Evolutionary conservation across 2,113 vertebrate genomes (phyloP), one percentile per base, ranked within the genome.

Genomic region (Oncorhynchus nerka): DNA sequence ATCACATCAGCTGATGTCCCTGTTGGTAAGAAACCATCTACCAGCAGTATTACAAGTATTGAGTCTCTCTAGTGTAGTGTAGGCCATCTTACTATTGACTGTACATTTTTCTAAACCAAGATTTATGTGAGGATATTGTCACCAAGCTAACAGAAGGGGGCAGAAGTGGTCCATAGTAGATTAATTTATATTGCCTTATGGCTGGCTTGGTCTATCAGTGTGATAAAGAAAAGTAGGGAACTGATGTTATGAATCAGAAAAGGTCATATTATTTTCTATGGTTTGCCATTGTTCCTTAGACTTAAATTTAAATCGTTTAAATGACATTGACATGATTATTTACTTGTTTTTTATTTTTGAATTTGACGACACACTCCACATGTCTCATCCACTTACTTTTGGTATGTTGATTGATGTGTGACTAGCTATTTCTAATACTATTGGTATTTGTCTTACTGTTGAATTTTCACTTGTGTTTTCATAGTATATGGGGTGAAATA

Each of bases 1-100:
- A 94, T 99, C 79, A 95, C 95, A 65, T 79, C 96, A 2, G 19
- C 59, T 16, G 97, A 99, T 19, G 87, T 90, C 70, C 90, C 95
- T 39, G 91, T 93, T 78, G 97, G 97, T 98, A 95, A 89, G 95
- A 85, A 75, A 69, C 5, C n/a, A 55, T 7, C 75, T 48, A 57
- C 0, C n/a, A 62, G 0, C 5, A 48, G 8, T 20, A 15, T 32
- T 22, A 62, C 59, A 62, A 62, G n/a, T 2, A 24, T 22, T 3
- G 51, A 5, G 51, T 55, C 59, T 61, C 13, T 15, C 19, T 22
- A 3, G 6, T 8, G n/a, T 62, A 9, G 3, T 22, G 3, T 22
- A 22, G 59, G n/a, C n/a, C 59, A n/a, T 62, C 1, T n/a, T 3
- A 45, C 39, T 45, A 2, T 45, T 45, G 39, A 45, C 39, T 8